Evolutionary conservation across 2,888 invertebrate species (phyloP), one percentile per base, ranked within the genome.

Genomic region (Drosophila atripex): DNA sequence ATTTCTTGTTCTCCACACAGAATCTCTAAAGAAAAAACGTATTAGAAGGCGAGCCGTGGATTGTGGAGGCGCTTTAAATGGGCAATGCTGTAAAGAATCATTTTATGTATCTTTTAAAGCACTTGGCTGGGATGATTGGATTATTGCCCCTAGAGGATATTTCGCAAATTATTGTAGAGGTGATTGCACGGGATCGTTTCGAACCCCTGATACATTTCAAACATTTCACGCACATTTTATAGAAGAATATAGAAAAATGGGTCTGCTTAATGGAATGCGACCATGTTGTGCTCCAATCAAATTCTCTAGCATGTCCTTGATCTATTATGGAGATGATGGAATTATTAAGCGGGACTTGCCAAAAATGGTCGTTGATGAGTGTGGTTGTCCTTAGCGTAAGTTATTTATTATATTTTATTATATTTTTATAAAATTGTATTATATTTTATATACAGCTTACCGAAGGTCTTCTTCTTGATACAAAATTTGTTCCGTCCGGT

Each of bases 361-460:
- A 78, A 97, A 97, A 93, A 98, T 98, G 97, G 96, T 97, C 86
- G 97, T 98, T 75, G 97, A 98, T 92, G 97, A 97, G 93, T 98
- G 98, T 93, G 97, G 97, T 85, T 98, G 98, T 92, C 97, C 97
- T 86, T 97, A 94, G 94, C 74, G 83, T 82, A 60, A 76, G n/a
- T n/a, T n/a, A n/a, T n/a, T n/a, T n/a, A n/a, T n/a, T n/a, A n/a
- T n/a, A n/a, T n/a, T n/a, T n/a, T n/a, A n/a, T n/a, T n/a, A n/a
- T n/a, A n/a, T n/a, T n/a, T n/a, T n/a, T n/a, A n/a, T n/a, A n/a
- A n/a, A n/a, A n/a, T n/a, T n/a, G n/a, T n/a, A n/a, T n/a, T 4
- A 21, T 21, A 4, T 21, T 21, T 21, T 21, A 21, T 21, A 21
- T 4, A 21, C 21, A 21, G 21, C 21, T 21, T 21, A 4, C 21